Conservation (phyloP, 2,888 invertebrate genomes). For the Ligdia adustata region DNA sequence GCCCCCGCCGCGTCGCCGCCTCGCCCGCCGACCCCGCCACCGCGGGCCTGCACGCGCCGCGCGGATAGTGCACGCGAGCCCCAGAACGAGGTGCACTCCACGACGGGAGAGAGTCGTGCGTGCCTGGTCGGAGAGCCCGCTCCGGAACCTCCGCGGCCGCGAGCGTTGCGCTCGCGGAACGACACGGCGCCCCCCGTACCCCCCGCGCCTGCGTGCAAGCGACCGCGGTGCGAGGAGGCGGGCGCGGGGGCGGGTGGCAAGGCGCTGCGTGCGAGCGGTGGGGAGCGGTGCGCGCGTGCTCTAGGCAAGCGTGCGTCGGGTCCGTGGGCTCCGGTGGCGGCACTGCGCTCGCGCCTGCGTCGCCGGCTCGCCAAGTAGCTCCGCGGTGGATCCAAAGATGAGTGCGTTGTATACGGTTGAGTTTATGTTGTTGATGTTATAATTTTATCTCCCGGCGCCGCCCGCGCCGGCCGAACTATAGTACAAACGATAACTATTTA, state of each 20-base stretch:
- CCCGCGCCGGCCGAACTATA: slow-evolving; percentile 56
- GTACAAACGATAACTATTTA: slow-evolving; percentile 78
- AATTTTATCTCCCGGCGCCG: slow-evolving; percentile 20
- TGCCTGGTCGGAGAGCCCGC: slow-evolving; percentile 36
- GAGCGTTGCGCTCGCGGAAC: slow-evolving; percentile 57
- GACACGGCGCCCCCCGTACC: slow-evolving; percentile 39
- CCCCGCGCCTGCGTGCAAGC: slow-evolving; percentile 36
- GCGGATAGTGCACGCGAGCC: slow-evolving; percentile 45
- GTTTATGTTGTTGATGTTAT: slow-evolving; percentile 62
- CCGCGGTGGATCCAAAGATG: slow-evolving; percentile 68
- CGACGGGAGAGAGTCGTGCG: slow-evolving; percentile 32
- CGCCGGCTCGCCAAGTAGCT: slow-evolving; percentile 71
- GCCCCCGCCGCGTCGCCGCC: slow-evolving; percentile 48
- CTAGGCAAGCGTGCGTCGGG: slow-evolving; percentile 60
- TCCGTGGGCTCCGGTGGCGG: slow-evolving; percentile 72
- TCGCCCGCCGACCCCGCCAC: slow-evolving; percentile 41
- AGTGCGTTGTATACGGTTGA: slow-evolving; percentile 69
- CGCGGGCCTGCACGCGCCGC: slow-evolving; percentile 40
- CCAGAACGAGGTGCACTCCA: slow-evolving; percentile 41
- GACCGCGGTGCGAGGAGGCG: slow-evolving; percentile 39
- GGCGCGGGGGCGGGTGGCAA: slow-evolving; percentile 34
- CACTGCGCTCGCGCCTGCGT: slow-evolving; percentile 72
- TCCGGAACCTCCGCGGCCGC: slow-evolving; percentile 41
- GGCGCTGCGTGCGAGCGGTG: slow-evolving; percentile 35
- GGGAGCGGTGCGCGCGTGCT: slow-evolving; percentile 46